Evolutionary conservation across 2,797 vertebrate species (phyloP), one percentile per base, ranked within the genome.

Genomic region (Rhodeus uyekii): DNA sequence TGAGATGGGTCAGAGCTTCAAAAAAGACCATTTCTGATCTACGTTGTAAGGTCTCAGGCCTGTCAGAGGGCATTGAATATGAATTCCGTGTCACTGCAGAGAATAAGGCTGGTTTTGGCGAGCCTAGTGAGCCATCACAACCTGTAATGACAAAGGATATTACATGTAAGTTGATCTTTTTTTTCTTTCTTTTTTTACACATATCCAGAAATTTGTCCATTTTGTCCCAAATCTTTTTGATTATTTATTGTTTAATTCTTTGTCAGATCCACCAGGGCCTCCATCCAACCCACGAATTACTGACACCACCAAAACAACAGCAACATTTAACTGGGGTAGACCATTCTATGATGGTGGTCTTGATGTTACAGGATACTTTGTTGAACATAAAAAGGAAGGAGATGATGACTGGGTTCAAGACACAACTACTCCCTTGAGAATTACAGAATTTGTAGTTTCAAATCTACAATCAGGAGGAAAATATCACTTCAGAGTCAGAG

Each of bases 31-130:
- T 99, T 87, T 97, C 97, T 39, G 98, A 99, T 90, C 95, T 99
- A 80, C 96, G 98, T 87, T 97, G 91, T 91, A 99, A 99, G 94
- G 96, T 99, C 76, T 95, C 96, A 88, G 97, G 97, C 87, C 95
- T 99, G 55, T 94, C 90, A 82, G 98, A 99, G 92, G 98, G 95
- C 92, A 95, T 96, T 22, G 96, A 98, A 86, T 99, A 99, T 38
- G 98, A 99, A 91, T 99, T 99, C 93, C 96, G 98, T 81, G 98
- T 99, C 84, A 98, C 97, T 81, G 98, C 98, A 83, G 98, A 99
- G 93, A 99, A 99, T 50, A 98, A 95, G 93, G 98, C 98, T 86
- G 98, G 98, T 88, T 94, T 99, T 90, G 98, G 98, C 78, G 94
- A 95, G 86, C 97, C 98, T 82, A 99, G 98, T 86, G 96, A 98